These are phyloP conservation scores for Drosophila macrothrix DNA, from an alignment of 2,888 invertebrate species.

Conservation along the genomic window DNA sequence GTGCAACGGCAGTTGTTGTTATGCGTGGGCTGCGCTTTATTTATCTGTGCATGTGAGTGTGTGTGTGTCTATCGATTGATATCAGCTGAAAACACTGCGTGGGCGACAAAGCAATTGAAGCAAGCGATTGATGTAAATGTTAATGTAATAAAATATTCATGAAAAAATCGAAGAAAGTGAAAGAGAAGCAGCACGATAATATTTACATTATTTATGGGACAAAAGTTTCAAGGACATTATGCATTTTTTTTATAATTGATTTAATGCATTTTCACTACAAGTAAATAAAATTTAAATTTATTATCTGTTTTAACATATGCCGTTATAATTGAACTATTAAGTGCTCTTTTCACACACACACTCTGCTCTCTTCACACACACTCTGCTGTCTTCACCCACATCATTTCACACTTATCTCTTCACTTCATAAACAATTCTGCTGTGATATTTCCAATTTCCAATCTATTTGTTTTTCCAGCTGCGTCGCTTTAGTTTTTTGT, in stretches of 20 bases:
- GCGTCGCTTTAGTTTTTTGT: constrained; percentile 27
- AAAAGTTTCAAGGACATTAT: constrained; percentile 17
- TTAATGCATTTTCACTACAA: neutral
- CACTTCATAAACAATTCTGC: constrained; percentile 37
- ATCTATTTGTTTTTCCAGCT: constrained; percentile 30
- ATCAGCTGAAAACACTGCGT: constrained; percentile 17
- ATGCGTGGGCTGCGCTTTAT: constrained; percentile 66
- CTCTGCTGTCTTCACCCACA: constrained; percentile 41
- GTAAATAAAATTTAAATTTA: neutral
- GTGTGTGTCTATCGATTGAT: constrained; percentile 48
- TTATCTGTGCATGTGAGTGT: constrained; percentile 40
- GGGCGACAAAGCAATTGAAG: constrained; percentile 44
- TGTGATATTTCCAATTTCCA: constrained; percentile 10
- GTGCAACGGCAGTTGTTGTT: constrained; percentile 47
- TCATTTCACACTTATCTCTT: constrained; percentile 55
- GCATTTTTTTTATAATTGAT: neutral
- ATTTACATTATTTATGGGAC: constrained; percentile 1
- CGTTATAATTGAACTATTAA: constrained; percentile 8
- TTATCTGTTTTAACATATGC: constrained; percentile 6
- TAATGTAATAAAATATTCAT: constrained; percentile 56
- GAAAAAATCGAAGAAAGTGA: constrained; percentile 27
- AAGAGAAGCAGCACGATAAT: constrained; percentile 18
- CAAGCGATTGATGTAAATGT: constrained; percentile 49
- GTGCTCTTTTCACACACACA: constrained; percentile 3
- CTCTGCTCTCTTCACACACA: constrained; percentile 41